Evolutionary conservation across 1,140 invertebrate genomes (phyloP), one percentile per base, ranked within the genome.

Genomic region (Pararge aegeria): DNA sequence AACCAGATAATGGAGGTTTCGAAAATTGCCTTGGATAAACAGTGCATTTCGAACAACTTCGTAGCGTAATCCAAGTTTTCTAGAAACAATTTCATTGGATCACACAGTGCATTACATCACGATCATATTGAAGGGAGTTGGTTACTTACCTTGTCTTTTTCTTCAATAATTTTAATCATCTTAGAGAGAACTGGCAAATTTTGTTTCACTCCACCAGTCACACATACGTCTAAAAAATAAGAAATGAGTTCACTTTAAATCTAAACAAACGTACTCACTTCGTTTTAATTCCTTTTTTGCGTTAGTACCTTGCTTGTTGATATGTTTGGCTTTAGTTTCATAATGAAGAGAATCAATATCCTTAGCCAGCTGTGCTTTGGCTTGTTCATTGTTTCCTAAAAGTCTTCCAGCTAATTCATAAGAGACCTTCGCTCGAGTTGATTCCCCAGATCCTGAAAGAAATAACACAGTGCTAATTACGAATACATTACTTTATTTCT

Each of bases 361-460:
- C 37, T 72, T 59, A 2, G 59, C 34, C 3, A 89, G 55, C 49
- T 78, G 65, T 2, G 48, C 29, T 60, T 76, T 78, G 1, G 75
- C 71, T 0, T 69, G 61, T 19, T 89, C 77, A 63, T 91, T 80
- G 1, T 70, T 73, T 0, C 78, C 85, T 2, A 92, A 61, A 46
- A 93, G 58, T 55, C 92, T 90, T 29, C 90, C 89, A 0, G 92
- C 92, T 40, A 93, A 75, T 62, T 91, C 90, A 19, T 92, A 81
- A 0, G 93, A 92, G n/a, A 94, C 91, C 62, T 91, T 91, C 0
- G 92, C 90, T 55, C 90, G 84, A 1, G 90, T 89, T 0, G 70
- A 20, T 60, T 93, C 92, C 0, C 87, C 88, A 55, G 92, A 73
- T 12, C 76, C 86, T 88, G 44, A 0, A 66, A 52, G 18, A 56